A percentile compares a stretch with the other conserved stretches of the same genome.
These are phyloP conservation scores for Ptilonorhynchus violaceus DNA, from an alignment of 2,113 vertebrate genomes.

Conservation along the genomic window DNA sequence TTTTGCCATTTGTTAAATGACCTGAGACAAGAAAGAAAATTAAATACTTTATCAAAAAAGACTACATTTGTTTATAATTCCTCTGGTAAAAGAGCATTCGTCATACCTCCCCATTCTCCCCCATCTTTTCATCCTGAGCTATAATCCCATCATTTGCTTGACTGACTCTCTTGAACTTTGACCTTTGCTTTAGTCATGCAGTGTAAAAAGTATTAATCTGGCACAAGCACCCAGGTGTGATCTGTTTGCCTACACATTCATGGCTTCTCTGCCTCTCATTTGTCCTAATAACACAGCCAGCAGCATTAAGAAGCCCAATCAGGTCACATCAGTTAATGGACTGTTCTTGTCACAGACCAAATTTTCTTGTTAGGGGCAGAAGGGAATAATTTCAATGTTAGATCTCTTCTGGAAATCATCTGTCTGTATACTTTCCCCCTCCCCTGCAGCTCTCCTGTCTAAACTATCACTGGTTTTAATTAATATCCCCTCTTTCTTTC, in stretches of 20 bases:
- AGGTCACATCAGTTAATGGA: not conserved
- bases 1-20: not conserved
- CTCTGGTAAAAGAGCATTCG: not conserved
- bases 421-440: not conserved
- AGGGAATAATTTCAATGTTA: not conserved
- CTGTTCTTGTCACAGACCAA: not conserved
- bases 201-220: not conserved
- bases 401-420: not conserved
- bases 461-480: not conserved
- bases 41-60: not conserved
- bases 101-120: not conserved
- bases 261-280: not conserved
- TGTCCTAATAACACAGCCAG: not conserved
- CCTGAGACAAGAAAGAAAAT: not conserved
- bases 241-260: not conserved
- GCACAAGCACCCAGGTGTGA: not conserved
- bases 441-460: not conserved
- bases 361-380: not conserved
- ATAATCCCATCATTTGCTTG: not conserved
- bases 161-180: not conserved
- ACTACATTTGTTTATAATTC: conserved; percentile 21
- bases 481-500: not conserved
- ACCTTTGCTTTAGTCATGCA: not conserved
- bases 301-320: not conserved
- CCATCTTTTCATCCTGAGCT: not conserved